Conservation (phyloP, 1,140 invertebrate species). For the Sarcophaga peregrina region DNA sequence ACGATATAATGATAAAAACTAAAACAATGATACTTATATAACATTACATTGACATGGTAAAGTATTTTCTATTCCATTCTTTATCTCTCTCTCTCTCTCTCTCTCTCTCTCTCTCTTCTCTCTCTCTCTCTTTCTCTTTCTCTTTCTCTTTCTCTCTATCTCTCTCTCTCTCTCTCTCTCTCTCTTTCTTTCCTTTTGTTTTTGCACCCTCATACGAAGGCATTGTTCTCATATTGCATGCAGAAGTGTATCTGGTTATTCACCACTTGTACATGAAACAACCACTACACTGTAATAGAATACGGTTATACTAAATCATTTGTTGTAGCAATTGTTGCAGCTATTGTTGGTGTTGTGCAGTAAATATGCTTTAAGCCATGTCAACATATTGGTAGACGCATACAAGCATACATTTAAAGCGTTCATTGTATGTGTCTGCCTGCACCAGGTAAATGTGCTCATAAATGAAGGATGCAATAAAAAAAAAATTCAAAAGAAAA, state of each 20-base stretch:
- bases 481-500: background rate
- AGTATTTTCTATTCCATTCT: too few relatives aligned
- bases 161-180: too few relatives aligned
- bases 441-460: background rate
- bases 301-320: slow-evolving; percentile 2
- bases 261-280: background rate
- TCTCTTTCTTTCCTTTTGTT: too few relatives aligned
- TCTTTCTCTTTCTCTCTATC: too few relatives aligned
- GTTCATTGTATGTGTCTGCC: background rate
- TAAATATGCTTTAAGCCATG: background rate
- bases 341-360: background rate
- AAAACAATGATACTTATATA: slow-evolving; percentile 12
- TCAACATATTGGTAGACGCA: background rate
- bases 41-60: too few relatives aligned
- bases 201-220: background rate
- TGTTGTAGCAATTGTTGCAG: background rate
- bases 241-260: background rate
- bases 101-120: too few relatives aligned
- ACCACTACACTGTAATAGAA: background rate
- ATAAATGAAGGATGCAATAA: slow-evolving; percentile 5
- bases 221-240: too few relatives aligned
- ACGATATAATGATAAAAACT: background rate
- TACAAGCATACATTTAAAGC: too few relatives aligned
- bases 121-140: too few relatives aligned
- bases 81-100: too few relatives aligned